Evolutionary conservation across 2,888 invertebrate species (phyloP), one percentile per base, ranked within the genome.

Genomic region (Sinohyriopsis cumingii): DNA sequence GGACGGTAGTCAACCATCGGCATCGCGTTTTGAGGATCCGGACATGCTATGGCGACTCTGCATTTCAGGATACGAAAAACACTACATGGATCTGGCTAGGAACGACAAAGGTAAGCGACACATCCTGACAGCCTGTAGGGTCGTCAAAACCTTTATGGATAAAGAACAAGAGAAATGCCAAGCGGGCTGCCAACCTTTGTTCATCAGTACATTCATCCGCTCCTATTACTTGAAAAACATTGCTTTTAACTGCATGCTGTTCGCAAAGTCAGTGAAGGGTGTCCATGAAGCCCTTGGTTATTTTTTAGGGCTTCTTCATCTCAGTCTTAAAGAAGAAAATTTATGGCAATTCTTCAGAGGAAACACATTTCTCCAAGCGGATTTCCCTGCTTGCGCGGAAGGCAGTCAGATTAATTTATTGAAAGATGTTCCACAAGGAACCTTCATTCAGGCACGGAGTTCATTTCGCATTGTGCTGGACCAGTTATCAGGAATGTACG

Each of bases 61-160:
- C 54, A 73, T 78, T 1, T 77, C 74, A n/a, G 77, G 75, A 24
- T 80, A 77, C 67, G 81, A 81, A 55, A 78, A 74, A 65, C 75
- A 78, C 56, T 78, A 75, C 19, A 59, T 76, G 1, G 81, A 81
- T 65, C 65, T 80, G 20, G 73, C 73, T 5, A 55, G 71, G 9
- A 66, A 63, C 12, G 56, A 70, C n/a, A 45, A n/a, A 28, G 67
- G 69, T 54, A 67, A 74, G 55, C 56, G 63, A n/a, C 77, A 75
- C 60, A 73, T 81, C 15, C 65, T 81, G 20, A 81, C 81, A 6
- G 77, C 79, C 1, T 72, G 77, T 45, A 71, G 79, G 20, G 71
- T 81, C 15, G 25, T 81, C 33, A 81, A 81, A 59, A 72, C 80
- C 7, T 77, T 28, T 28, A 28, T 28, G 5, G 5, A 28, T 28